Base-by-base conservation (phyloP, 2,888 invertebrate genomes). In the Tigriopus californicus region DNA sequence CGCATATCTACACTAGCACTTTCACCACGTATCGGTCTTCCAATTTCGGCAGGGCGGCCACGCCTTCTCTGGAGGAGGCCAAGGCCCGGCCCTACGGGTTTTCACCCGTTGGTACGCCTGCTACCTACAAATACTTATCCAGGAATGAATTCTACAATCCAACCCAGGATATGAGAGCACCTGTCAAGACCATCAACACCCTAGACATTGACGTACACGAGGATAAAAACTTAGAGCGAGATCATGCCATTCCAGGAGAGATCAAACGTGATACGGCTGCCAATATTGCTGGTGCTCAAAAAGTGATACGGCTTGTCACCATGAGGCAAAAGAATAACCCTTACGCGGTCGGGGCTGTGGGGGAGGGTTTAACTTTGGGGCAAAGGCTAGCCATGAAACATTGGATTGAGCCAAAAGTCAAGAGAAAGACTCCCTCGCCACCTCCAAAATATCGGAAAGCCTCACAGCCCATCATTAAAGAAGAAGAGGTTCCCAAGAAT, bases 121-220 rank as follows among this genome's bases (percentile, higher is more conserved):
- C 56, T 42, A 46, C 56, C 22, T 56, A 56, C 33, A 41, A 44
- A 18, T 56, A 56, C 22, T 44, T 56, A 12, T 56, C 56, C 49
- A 15, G 49, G 15, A 13, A 18, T 49, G 49, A 49, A 49, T 49
- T 5, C 22, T 49, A 49, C 49, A 22, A 41, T 20, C 12, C 41
- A 1, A 54, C 8, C 24, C 40, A 13, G 18, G 42, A 54, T 18
- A 24, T 15, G 10, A 56, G 33, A 20, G 18, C 20, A 15, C 49
- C 25, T 12, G 15, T 59, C n/a, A 59, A 59, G 24, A 59, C 59
- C n/a, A 44, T 59, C 51, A 59, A 59, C 40, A 59, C 59, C 6
- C 41, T 53, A 13, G 59, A 59, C 24, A 18, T 59, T 11, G 42
- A 56, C 18, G 44, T 42, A 2, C 4, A 33, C 11, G 20, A 49